Conservation (phyloP, 2,113 vertebrate genomes). For the Saimiri boliviensis region DNA sequence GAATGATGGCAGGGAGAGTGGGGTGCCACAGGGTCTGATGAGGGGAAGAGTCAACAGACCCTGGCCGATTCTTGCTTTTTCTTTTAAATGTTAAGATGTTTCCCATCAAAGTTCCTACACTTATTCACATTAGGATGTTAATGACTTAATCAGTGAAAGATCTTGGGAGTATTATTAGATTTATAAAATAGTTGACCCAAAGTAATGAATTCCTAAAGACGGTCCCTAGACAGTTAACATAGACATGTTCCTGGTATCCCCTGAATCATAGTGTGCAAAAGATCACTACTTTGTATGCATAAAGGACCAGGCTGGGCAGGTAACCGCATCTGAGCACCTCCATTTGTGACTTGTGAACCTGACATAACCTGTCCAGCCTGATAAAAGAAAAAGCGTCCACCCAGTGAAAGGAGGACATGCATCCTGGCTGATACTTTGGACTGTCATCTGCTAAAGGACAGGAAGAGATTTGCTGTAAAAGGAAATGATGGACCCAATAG, state of each 20-base stretch:
- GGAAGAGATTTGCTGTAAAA: not conserved
- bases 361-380: not conserved
- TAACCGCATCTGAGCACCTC: not conserved
- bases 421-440: not conserved
- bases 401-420: not conserved
- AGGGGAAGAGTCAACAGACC: not conserved
- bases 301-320: not conserved
- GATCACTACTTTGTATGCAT: too few species aligned
- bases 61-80: not conserved
- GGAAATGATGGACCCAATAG: not conserved
- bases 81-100: not conserved
- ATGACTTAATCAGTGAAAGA: not conserved
- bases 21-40: not conserved
- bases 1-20: accelerated
- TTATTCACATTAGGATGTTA: not conserved
- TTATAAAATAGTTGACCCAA: not conserved
- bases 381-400: not conserved
- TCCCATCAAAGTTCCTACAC: too few species aligned
- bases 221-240: not conserved
- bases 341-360: not conserved
- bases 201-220: not conserved
- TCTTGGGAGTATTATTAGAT: not conserved
- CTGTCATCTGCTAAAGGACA: not conserved
- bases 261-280: not conserved
- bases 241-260: not conserved